Evolutionary conservation across 1,140 invertebrate species (phyloP).

Genomic region (Melanaphis sacchari): DNA sequence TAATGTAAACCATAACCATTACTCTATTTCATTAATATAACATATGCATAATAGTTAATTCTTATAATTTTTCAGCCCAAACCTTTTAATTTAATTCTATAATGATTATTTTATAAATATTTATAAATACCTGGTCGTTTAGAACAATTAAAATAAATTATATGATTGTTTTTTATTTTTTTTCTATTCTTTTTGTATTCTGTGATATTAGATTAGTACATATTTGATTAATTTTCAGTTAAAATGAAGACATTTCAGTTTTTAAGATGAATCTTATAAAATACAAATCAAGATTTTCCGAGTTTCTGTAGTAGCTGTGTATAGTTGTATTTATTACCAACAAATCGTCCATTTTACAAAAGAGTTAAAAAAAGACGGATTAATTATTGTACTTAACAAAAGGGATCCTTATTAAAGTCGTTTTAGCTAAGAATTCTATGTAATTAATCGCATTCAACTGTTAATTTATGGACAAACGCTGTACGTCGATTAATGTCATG

Average conservation of each 20-base stretch:
- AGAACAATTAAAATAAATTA: not conserved
- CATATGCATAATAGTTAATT: too few species aligned
- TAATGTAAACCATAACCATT: not conserved
- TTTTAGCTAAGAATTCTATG: not conserved
- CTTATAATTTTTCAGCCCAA: too few species aligned
- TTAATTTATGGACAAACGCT: not conserved
- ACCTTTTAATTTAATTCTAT: too few species aligned
- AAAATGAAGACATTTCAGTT: not conserved
- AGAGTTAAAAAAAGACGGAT: not conserved
- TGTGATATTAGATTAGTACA: not conserved
- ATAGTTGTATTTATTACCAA: not conserved
- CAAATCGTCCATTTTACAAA: not conserved
- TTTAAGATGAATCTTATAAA: not conserved
- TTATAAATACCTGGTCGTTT: not conserved
- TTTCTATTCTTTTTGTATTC: too few species aligned
- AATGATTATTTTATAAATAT: not conserved
- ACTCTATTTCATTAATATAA: not conserved
- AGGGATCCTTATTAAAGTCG: not conserved
- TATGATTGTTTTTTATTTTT: too few species aligned
- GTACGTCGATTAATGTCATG: not conserved
- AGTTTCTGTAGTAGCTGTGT: not conserved
- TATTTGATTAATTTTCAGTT: not conserved
- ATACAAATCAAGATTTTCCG: not conserved
- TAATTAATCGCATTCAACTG: not conserved
- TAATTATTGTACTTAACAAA: not conserved